Evolutionary conservation across 2,113 vertebrate species (phyloP).

Genomic region (Odocoileus virginianus): DNA sequence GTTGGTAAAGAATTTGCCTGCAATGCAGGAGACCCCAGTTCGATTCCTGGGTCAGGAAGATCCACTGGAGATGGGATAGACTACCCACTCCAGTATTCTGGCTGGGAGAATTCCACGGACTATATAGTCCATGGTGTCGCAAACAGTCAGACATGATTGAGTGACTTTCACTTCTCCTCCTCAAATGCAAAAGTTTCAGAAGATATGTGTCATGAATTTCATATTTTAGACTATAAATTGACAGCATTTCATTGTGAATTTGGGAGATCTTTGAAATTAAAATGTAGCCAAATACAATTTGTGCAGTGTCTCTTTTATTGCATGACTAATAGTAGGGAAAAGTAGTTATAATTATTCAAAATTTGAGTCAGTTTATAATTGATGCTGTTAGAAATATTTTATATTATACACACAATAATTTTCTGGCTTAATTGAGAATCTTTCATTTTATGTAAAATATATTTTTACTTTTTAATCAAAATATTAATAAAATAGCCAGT

Average conservation of each 20-base stretch:
- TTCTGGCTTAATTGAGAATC: neutral
- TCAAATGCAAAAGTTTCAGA: neutral
- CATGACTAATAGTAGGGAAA: neutral
- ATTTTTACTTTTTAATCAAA: neutral
- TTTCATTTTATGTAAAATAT: neutral
- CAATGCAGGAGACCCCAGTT: neutral
- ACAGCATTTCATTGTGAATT: neutral
- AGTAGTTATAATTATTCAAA: neutral
- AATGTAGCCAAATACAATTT: neutral
- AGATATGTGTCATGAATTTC: neutral
- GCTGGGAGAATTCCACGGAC: neutral
- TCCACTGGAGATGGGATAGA: neutral
- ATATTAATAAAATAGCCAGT: neutral
- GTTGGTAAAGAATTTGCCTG: neutral
- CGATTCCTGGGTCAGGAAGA: rapidly evolving
- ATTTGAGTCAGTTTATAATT: neutral
- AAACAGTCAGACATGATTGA: neutral
- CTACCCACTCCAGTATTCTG: neutral
- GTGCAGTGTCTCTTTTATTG: neutral
- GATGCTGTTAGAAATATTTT: neutral
- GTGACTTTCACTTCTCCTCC: neutral
- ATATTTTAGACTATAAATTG: neutral
- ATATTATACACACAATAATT: neutral
- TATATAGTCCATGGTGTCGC: neutral
- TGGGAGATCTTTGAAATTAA: neutral